Evolutionary conservation across 2,888 invertebrate species (phyloP).

Genomic region (Teleogryllus oceanicus): DNA sequence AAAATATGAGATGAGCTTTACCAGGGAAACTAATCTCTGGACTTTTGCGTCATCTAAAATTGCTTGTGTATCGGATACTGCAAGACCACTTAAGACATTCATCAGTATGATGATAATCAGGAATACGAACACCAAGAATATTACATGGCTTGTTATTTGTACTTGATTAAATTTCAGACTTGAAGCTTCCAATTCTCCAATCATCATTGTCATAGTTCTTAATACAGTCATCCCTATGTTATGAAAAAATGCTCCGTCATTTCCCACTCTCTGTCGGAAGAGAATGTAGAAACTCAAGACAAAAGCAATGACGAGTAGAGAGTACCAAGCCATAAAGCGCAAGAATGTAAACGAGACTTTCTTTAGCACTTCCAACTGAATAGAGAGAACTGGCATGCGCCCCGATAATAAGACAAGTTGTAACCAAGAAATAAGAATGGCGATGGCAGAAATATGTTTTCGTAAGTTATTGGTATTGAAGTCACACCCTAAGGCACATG

Average conservation of each 20-base stretch:
- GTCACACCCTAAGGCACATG: constrained; percentile 48
- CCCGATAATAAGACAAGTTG: constrained; percentile 75
- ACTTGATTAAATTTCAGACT: constrained; percentile 67
- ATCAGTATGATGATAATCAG: constrained; percentile 78
- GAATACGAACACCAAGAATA: constrained; percentile 74
- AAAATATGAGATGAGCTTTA: background rate
- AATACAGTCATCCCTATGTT: constrained; percentile 69
- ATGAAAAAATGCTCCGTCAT: constrained; percentile 61
- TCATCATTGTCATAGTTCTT: constrained; percentile 81
- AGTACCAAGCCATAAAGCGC: constrained; percentile 74
- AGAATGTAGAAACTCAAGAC: constrained; percentile 76
- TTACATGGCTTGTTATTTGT: constrained; percentile 62
- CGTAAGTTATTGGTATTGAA: constrained; percentile 43
- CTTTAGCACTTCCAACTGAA: constrained; percentile 77
- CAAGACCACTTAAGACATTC: constrained; percentile 78
- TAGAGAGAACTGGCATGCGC: constrained; percentile 73
- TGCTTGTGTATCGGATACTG: constrained; percentile 73
- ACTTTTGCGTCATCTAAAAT: constrained; percentile 66
- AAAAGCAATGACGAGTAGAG: constrained; percentile 76
- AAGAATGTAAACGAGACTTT: constrained; percentile 73
- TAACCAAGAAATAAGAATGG: constrained; percentile 70
- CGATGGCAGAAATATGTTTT: constrained; percentile 65
- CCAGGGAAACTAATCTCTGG: background rate
- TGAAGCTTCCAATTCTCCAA: constrained; percentile 79
- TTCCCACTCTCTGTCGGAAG: constrained; percentile 56